Evolutionary conservation across 2,888 invertebrate genomes (phyloP).

Genomic region (Entomobrya proxima): DNA sequence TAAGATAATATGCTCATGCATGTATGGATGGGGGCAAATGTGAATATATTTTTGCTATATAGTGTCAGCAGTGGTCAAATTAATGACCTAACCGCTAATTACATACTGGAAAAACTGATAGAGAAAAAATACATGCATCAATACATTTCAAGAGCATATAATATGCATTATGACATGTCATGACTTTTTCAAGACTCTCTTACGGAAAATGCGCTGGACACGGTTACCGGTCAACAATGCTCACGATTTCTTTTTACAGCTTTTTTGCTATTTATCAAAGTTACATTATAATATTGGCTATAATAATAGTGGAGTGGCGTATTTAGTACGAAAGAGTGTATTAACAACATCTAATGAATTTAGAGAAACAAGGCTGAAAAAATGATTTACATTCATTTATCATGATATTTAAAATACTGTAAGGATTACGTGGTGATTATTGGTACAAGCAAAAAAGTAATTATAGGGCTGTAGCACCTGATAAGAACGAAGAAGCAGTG

Average conservation of each 20-base stretch:
- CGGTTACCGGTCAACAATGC: too few relatives aligned
- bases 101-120: slow-evolving; percentile 36
- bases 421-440: slow-evolving; percentile 61
- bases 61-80: slow-evolving; percentile 62
- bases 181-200: too few relatives aligned
- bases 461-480: slow-evolving; percentile 63
- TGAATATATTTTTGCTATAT: neutral
- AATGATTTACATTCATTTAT: slow-evolving; percentile 33
- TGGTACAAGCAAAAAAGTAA: slow-evolving; percentile 30
- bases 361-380: slow-evolving; percentile 13
- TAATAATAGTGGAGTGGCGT: neutral
- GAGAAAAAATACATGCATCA: too few relatives aligned
- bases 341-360: slow-evolving; percentile 2
- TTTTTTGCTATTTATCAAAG: too few relatives aligned
- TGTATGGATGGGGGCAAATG: neutral
- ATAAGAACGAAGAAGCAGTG: slow-evolving; percentile 37
- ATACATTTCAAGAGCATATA: too few relatives aligned
- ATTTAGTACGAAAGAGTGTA: neutral
- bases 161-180: too few relatives aligned
- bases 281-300: too few relatives aligned
- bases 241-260: too few relatives aligned
- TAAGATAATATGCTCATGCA: neutral
- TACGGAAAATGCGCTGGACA: too few relatives aligned
- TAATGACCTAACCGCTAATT: slow-evolving; percentile 66
- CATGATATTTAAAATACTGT: slow-evolving; percentile 45